phyloP scores from a whole-genome alignment of 2,113 vertebrate genomes.

The Pleuronectes platessa region DNA sequence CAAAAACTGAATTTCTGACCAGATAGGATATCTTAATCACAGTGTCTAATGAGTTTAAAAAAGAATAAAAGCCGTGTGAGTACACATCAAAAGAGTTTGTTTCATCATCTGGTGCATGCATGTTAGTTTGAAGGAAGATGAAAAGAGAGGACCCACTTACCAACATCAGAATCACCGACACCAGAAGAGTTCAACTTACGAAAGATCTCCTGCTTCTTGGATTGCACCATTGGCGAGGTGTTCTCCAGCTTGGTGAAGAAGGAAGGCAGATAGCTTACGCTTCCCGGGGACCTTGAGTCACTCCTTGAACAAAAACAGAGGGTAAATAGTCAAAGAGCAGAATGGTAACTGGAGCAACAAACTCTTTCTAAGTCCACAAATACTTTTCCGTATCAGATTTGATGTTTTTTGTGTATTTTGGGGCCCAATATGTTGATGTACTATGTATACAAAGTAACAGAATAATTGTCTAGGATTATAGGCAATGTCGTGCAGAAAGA shows the following conservation, averaged over 20 bases:
- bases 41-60: background rate
- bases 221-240: constrained; percentile 97
- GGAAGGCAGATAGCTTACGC: constrained; percentile 91
- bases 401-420: too few species aligned
- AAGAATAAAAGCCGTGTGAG: background rate
- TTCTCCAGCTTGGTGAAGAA: constrained; percentile 99
- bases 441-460: background rate
- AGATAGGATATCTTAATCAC: background rate
- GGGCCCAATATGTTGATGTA: too few species aligned
- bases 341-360: background rate
- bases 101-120: constrained; percentile 12
- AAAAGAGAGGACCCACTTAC: constrained; percentile 86
- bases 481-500: too few species aligned
- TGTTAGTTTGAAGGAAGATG: constrained; percentile 18
- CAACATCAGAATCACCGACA: constrained; percentile 95
- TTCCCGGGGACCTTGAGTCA: constrained; percentile 95
- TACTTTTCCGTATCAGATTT: too few species aligned
- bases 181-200: constrained; percentile 98
- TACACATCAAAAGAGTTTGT: background rate
- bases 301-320: constrained; percentile 80
- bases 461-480: too few species aligned
- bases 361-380: background rate
- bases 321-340: constrained; percentile 17
- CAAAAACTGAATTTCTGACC: constrained; percentile 15
- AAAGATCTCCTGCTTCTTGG: constrained; percentile 99